Conservation (phyloP, 2,797 vertebrate genomes). For the Prionace glauca region DNA sequence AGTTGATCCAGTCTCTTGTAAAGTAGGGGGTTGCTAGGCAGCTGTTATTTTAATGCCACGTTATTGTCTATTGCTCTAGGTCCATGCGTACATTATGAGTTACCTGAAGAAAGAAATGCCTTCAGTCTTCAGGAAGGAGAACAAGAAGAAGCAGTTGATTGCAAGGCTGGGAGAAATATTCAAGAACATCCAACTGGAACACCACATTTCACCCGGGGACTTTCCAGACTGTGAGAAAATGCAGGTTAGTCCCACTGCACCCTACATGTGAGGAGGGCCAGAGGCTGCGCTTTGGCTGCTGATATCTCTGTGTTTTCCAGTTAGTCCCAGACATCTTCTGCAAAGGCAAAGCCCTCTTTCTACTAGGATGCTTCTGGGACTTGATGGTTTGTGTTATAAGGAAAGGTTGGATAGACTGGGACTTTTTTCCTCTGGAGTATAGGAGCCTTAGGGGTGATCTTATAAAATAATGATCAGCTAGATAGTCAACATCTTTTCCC, state of each 20-base stretch:
- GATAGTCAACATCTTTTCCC: too few species aligned
- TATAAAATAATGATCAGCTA: too few species aligned
- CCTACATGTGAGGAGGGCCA: background rate
- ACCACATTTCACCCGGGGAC: constrained; percentile 84
- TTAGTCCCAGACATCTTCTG: background rate
- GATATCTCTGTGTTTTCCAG: background rate
- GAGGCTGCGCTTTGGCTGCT: background rate
- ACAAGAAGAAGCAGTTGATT: constrained; percentile 87
- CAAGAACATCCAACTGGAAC: constrained; percentile 81
- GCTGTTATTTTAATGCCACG: background rate
- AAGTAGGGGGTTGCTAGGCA: background rate
- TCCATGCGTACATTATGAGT: constrained; percentile 86
- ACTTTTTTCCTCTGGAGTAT: too few species aligned
- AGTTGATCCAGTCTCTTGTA: background rate
- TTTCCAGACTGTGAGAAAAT: constrained; percentile 86
- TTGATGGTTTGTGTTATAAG: too few species aligned
- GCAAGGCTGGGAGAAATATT: constrained; percentile 81
- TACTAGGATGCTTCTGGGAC: background rate
- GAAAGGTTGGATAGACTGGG: too few species aligned
- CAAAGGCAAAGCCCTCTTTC: background rate
- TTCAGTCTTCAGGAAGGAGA: constrained; percentile 82
- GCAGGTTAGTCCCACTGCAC: constrained; percentile 66
- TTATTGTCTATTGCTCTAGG: constrained; percentile 52
- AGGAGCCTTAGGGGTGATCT: too few species aligned
- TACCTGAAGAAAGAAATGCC: constrained; percentile 91